A percentile compares a stretch with the other conserved stretches of the same genome.
Evolutionary conservation across 2,797 vertebrate genomes (phyloP).

Genomic region (Schizopygopsis malacanthus): DNA sequence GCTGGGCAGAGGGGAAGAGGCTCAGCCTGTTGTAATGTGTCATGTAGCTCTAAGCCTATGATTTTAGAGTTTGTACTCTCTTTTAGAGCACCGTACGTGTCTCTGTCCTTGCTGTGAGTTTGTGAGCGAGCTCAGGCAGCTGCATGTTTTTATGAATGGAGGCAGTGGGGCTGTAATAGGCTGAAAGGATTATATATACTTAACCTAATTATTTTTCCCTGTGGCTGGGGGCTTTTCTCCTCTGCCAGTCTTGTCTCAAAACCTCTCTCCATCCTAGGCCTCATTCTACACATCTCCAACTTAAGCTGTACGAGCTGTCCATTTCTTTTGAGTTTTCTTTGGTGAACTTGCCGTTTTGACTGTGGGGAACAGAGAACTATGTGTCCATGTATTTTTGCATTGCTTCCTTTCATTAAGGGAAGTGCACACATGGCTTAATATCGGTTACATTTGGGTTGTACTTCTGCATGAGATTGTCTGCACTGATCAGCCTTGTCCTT

Average conservation of each 20-base stretch:
- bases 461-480: conserved; percentile 45
- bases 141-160: conserved; percentile 69
- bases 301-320: background rate
- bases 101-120: conserved; percentile 42
- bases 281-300: no score
- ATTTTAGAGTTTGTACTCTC: conserved; percentile 25
- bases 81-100: conserved; percentile 8
- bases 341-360: background rate
- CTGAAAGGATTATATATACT: conserved; percentile 80
- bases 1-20: conserved; percentile 24
- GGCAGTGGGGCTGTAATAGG: conserved; percentile 72
- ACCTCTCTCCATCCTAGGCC: conserved; percentile 3
- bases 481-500: conserved; percentile 50
- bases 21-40: conserved; percentile 22
- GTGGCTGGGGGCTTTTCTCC: conserved; percentile 68
- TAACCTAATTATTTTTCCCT: conserved; percentile 81
- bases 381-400: conserved; percentile 18
- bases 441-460: conserved; percentile 38
- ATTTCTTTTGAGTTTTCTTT: background rate
- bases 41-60: conserved; percentile 17
- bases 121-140: conserved; percentile 30
- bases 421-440: conserved; percentile 23
- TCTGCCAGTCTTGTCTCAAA: conserved; percentile 62
- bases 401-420: conserved; percentile 37
- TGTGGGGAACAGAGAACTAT: conserved; percentile 10